Percentiles rank a stretch among this genome's conserved stretches.
phyloP scores from a whole-genome alignment of 2,888 invertebrate genomes.

The Liodrosophila aerea region DNA sequence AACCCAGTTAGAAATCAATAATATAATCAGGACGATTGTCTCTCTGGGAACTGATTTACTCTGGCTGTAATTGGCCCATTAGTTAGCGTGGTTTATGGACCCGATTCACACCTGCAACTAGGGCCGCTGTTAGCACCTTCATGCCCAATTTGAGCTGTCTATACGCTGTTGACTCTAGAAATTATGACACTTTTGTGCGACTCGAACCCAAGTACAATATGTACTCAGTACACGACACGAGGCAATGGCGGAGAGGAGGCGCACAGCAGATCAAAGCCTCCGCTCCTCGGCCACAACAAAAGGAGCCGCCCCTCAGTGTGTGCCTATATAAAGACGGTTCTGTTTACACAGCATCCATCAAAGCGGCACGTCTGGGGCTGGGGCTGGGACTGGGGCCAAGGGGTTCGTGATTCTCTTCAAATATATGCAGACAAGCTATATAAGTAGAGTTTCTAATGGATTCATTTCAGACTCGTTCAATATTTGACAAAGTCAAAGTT shows the following conservation, averaged over 20 bases:
- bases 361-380: slow-evolving; percentile 9
- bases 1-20: slow-evolving; percentile 25
- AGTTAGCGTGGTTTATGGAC: slow-evolving; percentile 45
- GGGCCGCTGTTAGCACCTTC: slow-evolving; percentile 60
- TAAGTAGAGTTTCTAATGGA: slow-evolving; percentile 61
- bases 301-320: slow-evolving; percentile 58
- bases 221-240: slow-evolving; percentile 37
- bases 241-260: slow-evolving; percentile 26
- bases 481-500: slow-evolving; percentile 47
- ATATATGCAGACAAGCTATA: slow-evolving; percentile 7
- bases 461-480: slow-evolving; percentile 49
- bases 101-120: slow-evolving; percentile 66
- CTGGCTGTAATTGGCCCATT: slow-evolving; percentile 48
- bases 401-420: slow-evolving; percentile 62
- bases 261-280: slow-evolving; percentile 55
- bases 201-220: slow-evolving; percentile 20
- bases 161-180: slow-evolving; percentile 55
- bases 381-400: slow-evolving; percentile 20
- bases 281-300: slow-evolving; percentile 69
- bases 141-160: slow-evolving; percentile 58
- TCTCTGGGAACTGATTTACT: background rate
- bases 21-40: background rate
- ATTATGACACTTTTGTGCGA: slow-evolving; percentile 68
- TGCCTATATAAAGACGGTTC: slow-evolving; percentile 58
- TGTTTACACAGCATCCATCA: slow-evolving; percentile 76